These are phyloP conservation scores for Stercorarius parasiticus DNA, from an alignment of 2,113 vertebrate genomes.

Conservation along the genomic window DNA sequence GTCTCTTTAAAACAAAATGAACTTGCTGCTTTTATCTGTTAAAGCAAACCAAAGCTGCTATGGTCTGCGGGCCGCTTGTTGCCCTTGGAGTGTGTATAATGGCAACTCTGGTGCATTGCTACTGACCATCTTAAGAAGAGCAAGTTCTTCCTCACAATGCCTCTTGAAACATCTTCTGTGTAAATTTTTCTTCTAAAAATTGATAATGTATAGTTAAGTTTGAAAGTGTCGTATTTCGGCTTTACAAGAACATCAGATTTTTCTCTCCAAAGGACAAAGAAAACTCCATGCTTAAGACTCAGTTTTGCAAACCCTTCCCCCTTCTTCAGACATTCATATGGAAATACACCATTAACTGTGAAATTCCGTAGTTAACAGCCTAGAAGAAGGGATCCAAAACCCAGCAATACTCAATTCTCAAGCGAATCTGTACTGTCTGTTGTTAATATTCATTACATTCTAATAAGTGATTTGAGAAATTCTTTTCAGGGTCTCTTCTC, in stretches of 20 bases:
- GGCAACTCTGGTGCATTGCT: neutral
- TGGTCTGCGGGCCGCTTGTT: neutral
- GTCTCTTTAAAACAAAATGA: constrained; percentile 35
- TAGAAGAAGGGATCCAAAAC: constrained; percentile 29
- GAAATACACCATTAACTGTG: constrained; percentile 34
- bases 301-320: constrained; percentile 27
- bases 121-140: neutral
- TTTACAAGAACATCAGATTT: neutral
- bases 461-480: neutral
- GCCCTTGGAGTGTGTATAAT: neutral
- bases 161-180: neutral
- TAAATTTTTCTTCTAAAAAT: neutral
- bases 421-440: neutral
- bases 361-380: constrained; percentile 34
- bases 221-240: neutral
- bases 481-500: neutral
- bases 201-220: neutral
- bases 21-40: constrained; percentile 21
- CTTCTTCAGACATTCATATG: constrained; percentile 28
- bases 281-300: neutral
- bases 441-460: constrained; percentile 45
- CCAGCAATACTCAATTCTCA: neutral
- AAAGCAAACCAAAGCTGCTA: neutral
- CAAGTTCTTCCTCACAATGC: neutral
- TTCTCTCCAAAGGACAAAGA: neutral